Conservation (phyloP, 2,797 vertebrate species). For the Fratercula arctica region DNA sequence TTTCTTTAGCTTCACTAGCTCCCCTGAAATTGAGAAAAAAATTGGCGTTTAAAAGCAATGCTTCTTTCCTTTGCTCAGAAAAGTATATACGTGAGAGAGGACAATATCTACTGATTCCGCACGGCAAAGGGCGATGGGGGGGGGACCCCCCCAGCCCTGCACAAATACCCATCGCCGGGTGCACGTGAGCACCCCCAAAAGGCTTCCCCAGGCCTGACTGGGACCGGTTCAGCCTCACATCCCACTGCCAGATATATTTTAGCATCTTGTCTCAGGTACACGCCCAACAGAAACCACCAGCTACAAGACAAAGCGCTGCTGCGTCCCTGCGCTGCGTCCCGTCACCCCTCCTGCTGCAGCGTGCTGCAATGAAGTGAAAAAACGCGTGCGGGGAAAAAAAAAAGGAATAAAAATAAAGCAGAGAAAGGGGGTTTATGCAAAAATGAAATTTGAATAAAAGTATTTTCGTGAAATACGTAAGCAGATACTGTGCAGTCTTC, state of each 20-base stretch:
- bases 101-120: rapidly evolving
- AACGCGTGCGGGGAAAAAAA: neutral
- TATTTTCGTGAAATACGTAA: neutral
- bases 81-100: rapidly evolving
- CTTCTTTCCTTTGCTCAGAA: neutral
- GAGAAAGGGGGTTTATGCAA: rapidly evolving
- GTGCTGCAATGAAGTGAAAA: neutral
- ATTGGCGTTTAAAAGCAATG: neutral
- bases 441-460: neutral
- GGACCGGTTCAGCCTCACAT: rapidly evolving
- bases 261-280: neutral
- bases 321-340: neutral
- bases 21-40: neutral
- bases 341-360: neutral
- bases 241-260: rapidly evolving
- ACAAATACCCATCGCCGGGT: rapidly evolving
- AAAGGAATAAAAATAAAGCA: neutral
- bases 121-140: rapidly evolving
- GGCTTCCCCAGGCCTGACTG: neutral
- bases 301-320: neutral
- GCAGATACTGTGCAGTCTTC: rapidly evolving
- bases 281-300: rapidly evolving
- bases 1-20: neutral
- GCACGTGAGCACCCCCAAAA: neutral
- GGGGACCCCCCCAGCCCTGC: neutral